A percentile compares a stretch with the other conserved stretches of the same genome.
Conservation (phyloP, 2,888 invertebrate species). For the Anthrax anthrax region DNA sequence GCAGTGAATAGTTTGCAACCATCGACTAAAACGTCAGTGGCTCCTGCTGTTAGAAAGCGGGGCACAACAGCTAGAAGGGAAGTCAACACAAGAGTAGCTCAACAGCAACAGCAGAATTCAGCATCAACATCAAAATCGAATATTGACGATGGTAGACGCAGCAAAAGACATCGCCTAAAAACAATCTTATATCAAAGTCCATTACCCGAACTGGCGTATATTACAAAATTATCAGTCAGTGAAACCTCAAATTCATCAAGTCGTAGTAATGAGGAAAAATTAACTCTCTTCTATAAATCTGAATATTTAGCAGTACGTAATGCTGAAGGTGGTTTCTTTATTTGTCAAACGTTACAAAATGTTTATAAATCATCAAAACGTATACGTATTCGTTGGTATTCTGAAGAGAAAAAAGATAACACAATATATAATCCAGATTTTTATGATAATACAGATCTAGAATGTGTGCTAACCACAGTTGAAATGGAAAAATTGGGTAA, state of each 20-base stretch:
- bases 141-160: constrained; percentile 15
- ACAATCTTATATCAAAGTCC: constrained; percentile 69
- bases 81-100: too few relatives aligned
- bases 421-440: constrained; percentile 77
- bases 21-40: too few relatives aligned
- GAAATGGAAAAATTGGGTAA: constrained; percentile 59
- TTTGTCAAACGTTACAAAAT: constrained; percentile 83
- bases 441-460: constrained; percentile 80
- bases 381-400: constrained; percentile 82
- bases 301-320: constrained; percentile 85
- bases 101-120: constrained; percentile 2
- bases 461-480: constrained; percentile 76
- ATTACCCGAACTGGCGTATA: constrained; percentile 59
- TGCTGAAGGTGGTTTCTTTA: constrained; percentile 73
- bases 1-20: too few relatives aligned
- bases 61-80: too few relatives aligned
- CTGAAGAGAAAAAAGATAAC: constrained; percentile 40
- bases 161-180: constrained; percentile 24
- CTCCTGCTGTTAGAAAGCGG: too few relatives aligned
- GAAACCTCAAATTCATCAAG: constrained; percentile 42
- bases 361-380: constrained; percentile 72
- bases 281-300: constrained; percentile 78
- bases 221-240: constrained; percentile 55
- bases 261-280: constrained; percentile 52
- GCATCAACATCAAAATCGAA: constrained; percentile 12